phyloP scores from a whole-genome alignment of 2,113 vertebrate genomes.

The Erpornis zantholeuca region DNA sequence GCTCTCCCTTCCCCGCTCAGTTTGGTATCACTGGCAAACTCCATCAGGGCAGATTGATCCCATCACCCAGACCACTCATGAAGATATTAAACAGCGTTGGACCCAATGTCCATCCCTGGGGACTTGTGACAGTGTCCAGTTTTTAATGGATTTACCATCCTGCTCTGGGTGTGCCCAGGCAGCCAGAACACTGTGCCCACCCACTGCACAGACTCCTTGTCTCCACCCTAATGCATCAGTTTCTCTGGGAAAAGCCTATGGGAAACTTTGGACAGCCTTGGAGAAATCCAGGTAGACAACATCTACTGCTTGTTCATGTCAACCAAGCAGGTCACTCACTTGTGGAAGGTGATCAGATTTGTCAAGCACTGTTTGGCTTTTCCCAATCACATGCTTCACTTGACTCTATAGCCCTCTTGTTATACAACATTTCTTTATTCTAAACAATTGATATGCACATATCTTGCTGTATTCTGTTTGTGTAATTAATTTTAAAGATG shows the following conservation, averaged over 20 bases:
- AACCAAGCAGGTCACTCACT: not conserved
- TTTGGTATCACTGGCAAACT: not conserved
- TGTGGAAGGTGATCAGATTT: accelerated
- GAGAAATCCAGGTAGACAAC: not conserved
- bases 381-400: not conserved
- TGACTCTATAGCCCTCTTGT: not conserved
- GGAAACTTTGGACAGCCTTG: not conserved
- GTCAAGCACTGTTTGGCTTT: not conserved
- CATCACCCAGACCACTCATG: not conserved
- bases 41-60: no score
- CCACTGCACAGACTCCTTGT: not conserved
- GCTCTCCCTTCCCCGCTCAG: not conserved
- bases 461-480: not conserved
- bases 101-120: no score
- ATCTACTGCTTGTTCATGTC: not conserved
- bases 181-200: not conserved
- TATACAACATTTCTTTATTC: not conserved
- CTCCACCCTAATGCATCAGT: not conserved
- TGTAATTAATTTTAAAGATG: not conserved
- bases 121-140: not conserved
- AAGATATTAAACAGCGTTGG: not conserved
- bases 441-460: not conserved
- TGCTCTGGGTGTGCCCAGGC: not conserved
- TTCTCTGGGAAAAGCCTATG: not conserved
- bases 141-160: not conserved